Evolutionary conservation across 2,113 vertebrate genomes (phyloP).

Genomic region (Orcinus orca): DNA sequence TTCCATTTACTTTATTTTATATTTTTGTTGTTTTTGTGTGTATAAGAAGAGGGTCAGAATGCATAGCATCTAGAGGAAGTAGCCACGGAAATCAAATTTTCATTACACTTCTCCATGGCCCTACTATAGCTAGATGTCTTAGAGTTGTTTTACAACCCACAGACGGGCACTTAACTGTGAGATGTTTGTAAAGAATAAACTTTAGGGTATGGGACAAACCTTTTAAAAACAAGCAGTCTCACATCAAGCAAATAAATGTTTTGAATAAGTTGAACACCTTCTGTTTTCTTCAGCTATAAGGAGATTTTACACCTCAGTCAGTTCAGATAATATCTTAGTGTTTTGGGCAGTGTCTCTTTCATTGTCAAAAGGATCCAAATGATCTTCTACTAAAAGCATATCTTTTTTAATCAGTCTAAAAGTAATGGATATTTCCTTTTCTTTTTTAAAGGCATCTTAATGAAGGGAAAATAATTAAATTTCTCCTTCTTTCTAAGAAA

Average conservation of each 20-base stretch:
- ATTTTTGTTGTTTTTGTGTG: neutral
- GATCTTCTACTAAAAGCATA: neutral
- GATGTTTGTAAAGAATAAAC: conserved; percentile 46
- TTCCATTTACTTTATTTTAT: neutral
- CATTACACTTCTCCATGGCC: neutral
- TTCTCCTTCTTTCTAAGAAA: conserved; percentile 33
- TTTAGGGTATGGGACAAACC: neutral
- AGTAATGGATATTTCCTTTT: neutral
- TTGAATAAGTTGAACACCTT: conserved; percentile 36
- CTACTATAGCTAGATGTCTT: neutral
- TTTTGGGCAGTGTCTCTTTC: neutral
- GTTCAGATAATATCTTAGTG: neutral
- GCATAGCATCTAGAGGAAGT: neutral
- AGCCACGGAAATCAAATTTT: conserved; percentile 1
- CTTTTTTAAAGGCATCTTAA: neutral
- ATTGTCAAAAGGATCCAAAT: neutral
- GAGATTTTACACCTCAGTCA: neutral
- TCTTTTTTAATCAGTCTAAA: conserved; percentile 29
- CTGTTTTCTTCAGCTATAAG: neutral
- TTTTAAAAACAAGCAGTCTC: neutral
- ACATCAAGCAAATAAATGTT: neutral
- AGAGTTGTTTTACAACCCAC: neutral
- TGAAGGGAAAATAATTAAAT: neutral
- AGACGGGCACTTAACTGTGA: neutral
- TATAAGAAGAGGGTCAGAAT: neutral